Evolutionary conservation across 2,797 vertebrate genomes (phyloP).

Genomic region (Poecilia velifera): DNA sequence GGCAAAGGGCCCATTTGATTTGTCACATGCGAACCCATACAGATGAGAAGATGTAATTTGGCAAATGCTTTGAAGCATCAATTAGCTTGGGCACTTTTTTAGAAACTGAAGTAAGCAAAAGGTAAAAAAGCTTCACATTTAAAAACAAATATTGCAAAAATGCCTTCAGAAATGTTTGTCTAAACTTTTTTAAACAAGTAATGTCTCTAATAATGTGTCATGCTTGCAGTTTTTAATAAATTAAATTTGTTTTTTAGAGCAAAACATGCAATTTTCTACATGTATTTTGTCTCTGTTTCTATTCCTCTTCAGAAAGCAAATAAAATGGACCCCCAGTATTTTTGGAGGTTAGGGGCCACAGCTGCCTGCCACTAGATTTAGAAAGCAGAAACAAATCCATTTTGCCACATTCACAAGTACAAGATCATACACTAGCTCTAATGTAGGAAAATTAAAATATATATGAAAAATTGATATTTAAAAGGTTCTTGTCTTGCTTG

Average conservation of each 20-base stretch:
- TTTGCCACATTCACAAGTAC: too few relatives aligned
- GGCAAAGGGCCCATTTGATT: conserved; percentile 1
- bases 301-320: too few relatives aligned
- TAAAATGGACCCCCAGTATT: too few relatives aligned
- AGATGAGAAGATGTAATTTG: background rate
- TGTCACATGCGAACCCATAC: conserved; percentile 6
- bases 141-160: background rate
- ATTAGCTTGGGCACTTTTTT: background rate
- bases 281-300: too few relatives aligned
- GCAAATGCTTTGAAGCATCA: background rate
- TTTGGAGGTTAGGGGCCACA: too few relatives aligned
- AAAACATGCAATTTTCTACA: too few relatives aligned
- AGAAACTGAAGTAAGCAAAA: background rate
- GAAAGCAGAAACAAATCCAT: too few relatives aligned
- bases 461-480: background rate
- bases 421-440: background rate
- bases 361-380: too few relatives aligned
- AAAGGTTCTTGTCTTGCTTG: background rate
- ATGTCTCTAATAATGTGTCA: background rate
- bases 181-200: background rate
- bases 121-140: background rate
- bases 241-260: too few relatives aligned
- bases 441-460: background rate
- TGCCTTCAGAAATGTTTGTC: background rate
- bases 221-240: too few relatives aligned